Base-by-base conservation (phyloP, 2,113 vertebrate species). In the Puntigrus tetrazona region DNA sequence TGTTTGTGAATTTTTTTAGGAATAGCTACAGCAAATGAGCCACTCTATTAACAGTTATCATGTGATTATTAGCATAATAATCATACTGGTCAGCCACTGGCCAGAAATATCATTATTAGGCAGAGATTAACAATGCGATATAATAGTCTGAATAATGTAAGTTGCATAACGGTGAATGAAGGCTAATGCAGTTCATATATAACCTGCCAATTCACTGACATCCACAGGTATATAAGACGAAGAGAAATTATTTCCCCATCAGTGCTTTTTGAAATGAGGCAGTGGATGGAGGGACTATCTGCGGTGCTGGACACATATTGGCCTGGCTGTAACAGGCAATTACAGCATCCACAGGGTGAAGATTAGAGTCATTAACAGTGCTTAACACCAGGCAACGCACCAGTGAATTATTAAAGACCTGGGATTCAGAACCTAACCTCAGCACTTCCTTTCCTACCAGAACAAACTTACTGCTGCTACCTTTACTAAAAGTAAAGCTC, bases 401-500 rank as follows among this genome's bases (percentile, higher is more conserved):
- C 79, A 81, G 85, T 88, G 77, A 85, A 84, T 88, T 78, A 88
- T 88, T 86, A 78, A 89, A 88, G 72, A 81, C 82, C 76, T 38
- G 50, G 78, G 79, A 75, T 59, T 81, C 16, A 70, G 74, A 78
- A 77, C 75, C 82, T 81, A 73, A 45, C 20, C 52, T 86, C 74
- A 86, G 73, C 67, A 79, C 80, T 85, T 84, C 50, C 61, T 84
- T 67, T 25, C 20, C 25, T 73, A 36, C 80, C 61, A 70, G 47
- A 72, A 45, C 31, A 27, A 67, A 67, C 18, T 13, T 34, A 13
- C 50, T 41, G 41, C 41, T 81, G 8, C 22, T 29, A 65, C 10
- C 38, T 80, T 74, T 45, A 45, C 13, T 74, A 45, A 29, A 74
- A 47, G 7, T 47, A 47, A 41, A 47, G 38, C 11, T 29, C 13